Evolutionary conservation across 2,113 vertebrate genomes (phyloP).

Genomic region (Macaca mulatta): DNA sequence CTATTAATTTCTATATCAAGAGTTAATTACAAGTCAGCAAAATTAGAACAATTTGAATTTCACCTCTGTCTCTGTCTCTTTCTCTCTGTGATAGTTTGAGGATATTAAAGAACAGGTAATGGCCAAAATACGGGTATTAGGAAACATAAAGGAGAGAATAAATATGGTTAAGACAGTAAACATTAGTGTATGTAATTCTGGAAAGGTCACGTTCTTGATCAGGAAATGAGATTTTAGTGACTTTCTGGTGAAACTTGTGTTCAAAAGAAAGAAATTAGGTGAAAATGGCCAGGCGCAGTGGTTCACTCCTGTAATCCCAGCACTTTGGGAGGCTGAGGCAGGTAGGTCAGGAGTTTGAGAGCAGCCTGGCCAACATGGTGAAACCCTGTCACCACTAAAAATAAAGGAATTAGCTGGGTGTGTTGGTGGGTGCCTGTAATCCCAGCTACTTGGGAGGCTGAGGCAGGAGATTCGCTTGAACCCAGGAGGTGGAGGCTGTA

Average conservation of each 20-base stretch:
- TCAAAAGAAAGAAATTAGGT: background rate
- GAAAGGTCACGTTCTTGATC: background rate
- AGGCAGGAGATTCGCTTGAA: too few relatives aligned
- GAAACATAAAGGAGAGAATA: background rate
- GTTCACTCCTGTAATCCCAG: too few relatives aligned
- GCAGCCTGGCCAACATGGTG: too few relatives aligned
- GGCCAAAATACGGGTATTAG: background rate
- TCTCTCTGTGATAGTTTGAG: background rate
- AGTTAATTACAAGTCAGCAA: background rate
- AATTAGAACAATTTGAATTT: background rate
- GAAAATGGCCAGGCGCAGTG: background rate
- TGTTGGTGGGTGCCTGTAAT: too few relatives aligned
- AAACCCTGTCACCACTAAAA: too few relatives aligned
- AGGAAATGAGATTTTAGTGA: constrained; percentile 13
- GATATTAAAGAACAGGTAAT: background rate
- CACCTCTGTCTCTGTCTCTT: background rate
- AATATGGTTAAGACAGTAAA: background rate
- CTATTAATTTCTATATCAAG: background rate
- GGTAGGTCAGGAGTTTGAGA: too few relatives aligned
- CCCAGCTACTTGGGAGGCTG: too few relatives aligned
- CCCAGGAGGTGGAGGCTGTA: too few relatives aligned
- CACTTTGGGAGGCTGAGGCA: too few relatives aligned
- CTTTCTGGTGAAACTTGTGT: background rate
- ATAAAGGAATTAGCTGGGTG: too few relatives aligned
- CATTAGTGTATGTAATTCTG: background rate